Percentiles rank a stretch among this genome's conserved stretches.
These are phyloP conservation scores for Rhodophaea formosa DNA, from an alignment of 2,888 invertebrate species.

Conservation along the genomic window DNA sequence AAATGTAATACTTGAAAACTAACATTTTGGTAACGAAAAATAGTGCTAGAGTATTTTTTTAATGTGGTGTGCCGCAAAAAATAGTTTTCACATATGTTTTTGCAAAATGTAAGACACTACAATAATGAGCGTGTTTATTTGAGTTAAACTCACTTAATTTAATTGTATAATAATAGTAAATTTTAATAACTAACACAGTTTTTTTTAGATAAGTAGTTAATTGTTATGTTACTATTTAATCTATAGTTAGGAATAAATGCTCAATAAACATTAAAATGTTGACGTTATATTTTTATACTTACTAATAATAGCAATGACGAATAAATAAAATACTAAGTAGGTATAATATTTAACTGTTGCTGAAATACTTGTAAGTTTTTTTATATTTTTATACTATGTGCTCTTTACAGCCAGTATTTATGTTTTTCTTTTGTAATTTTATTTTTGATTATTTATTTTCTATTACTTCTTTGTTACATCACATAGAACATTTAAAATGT, in stretches of 20 bases:
- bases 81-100: background rate
- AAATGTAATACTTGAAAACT: too few species aligned
- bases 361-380: background rate
- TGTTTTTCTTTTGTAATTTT: background rate
- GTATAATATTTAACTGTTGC: background rate
- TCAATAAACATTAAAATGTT: background rate
- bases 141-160: slow-evolving; percentile 15
- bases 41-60: too few species aligned
- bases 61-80: too few species aligned
- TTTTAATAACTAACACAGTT: slow-evolving; percentile 11
- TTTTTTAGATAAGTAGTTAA: background rate
- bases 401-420: slow-evolving; percentile 51
- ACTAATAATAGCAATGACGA: background rate
- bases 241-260: background rate
- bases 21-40: too few species aligned
- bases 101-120: background rate
- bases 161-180: background rate
- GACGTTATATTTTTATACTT: background rate
- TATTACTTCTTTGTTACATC: slow-evolving; percentile 1
- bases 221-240: background rate
- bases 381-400: background rate
- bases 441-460: background rate
- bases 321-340: background rate
- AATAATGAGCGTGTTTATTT: background rate
- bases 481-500: background rate